Base-by-base conservation (phyloP, 2,888 invertebrate genomes). In the Acleris sparsana region DNA sequence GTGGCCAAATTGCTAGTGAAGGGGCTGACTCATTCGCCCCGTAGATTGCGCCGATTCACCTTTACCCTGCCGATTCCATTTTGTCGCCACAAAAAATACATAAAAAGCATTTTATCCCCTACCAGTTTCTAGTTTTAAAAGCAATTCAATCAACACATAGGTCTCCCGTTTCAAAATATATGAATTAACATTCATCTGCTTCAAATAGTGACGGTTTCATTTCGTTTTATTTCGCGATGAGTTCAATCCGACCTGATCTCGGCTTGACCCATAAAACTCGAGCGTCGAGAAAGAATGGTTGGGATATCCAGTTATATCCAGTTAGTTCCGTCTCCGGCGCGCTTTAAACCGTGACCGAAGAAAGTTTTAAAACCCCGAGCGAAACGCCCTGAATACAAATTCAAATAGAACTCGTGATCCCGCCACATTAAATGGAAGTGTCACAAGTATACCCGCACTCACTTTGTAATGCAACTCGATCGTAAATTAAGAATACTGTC, bases 251-350 rank as follows among this genome's bases (percentile, higher is more conserved):
- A 76, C 78, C 83, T 88, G 85, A 89, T 87, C 89, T 86, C 81
- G 85, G 88, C 82, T 88, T 90, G 89, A 90, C 89, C 89, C 79
- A 88, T 85, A 88, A 87, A 90, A 88, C 84, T 88, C 87, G 75
- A 74, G 70, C 78, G 72, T 69, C 71, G 76, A 67, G 78, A 87
- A 86, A 86, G 85, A 88, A 88, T 83, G 80, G 82, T 82, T 73
- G 80, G 77, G 74, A 79, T 83, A 84, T 81, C 83, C 80, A 82
- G 85, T 82, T 85, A 83, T 85, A 88, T 84, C 83, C 83, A 87
- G 88, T 85, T 88, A 84, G 86, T 85, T 84, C 82, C 82, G 84
- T 87, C 85, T 79, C 80, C 77, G 17, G 46, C 72, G 77, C 72
- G 84, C 79, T 86, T 87, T 85, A 84, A 88, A 86, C 83, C 82